A percentile compares a stretch with the other conserved stretches of the same genome.
phyloP scores from a whole-genome alignment of 2,113 vertebrate genomes.

The Numenius arquata region DNA sequence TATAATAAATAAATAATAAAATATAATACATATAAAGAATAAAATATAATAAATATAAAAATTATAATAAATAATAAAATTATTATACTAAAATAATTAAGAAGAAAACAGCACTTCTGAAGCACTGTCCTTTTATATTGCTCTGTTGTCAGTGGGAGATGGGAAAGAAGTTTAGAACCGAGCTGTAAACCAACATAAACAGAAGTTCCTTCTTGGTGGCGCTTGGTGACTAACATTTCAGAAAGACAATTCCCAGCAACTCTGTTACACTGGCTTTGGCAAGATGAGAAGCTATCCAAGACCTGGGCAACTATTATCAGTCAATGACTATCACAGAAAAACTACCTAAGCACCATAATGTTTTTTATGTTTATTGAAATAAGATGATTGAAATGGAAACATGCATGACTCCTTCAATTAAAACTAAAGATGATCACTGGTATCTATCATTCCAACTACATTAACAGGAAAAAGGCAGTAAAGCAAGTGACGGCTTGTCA shows the following conservation, averaged over 20 bases:
- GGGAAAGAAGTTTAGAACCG: not conserved
- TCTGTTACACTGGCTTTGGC: not conserved
- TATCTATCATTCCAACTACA: not conserved
- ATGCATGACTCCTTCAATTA: not conserved
- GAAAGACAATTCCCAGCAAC: not conserved
- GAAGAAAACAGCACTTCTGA: not conserved
- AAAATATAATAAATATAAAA: too few species aligned
- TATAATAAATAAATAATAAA: too few species aligned
- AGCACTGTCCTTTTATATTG: not conserved
- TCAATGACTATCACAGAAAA: not conserved
- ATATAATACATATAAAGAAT: too few species aligned
- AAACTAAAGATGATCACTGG: not conserved
- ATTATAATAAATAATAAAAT: too few species aligned
- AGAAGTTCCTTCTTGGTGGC: not conserved
- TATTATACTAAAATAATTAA: not conserved
- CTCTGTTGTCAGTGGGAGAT: not conserved
- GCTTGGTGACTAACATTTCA: not conserved
- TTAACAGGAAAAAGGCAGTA: not conserved
- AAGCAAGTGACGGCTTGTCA: not conserved
- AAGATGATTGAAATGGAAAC: not conserved
- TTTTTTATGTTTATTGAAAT: not conserved
- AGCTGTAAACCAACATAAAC: not conserved
- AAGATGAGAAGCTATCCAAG: not conserved
- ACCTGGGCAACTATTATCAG: not conserved
- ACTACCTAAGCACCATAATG: not conserved